Conservation (phyloP, 2,113 vertebrate species). For the Oryzias melastigma region DNA sequence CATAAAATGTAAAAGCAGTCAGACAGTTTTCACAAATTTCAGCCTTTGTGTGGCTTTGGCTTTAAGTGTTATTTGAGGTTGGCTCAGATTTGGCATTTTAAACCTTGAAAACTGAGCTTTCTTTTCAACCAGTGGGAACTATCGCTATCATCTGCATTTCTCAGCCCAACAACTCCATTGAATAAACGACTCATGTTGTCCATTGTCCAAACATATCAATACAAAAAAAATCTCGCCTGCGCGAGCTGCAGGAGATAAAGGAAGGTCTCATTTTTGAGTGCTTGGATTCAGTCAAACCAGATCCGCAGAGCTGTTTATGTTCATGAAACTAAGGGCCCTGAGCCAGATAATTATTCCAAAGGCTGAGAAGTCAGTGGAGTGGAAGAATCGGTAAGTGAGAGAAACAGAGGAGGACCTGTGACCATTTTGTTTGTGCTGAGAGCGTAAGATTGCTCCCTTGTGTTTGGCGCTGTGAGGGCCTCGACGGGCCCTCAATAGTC, state of each 20-base stretch:
- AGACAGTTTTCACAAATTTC: too few species aligned
- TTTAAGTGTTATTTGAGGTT: too few species aligned
- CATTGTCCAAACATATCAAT: slow-evolving; percentile 14
- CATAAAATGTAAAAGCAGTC: too few species aligned
- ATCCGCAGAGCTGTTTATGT: slow-evolving; percentile 73
- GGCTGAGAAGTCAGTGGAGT: slow-evolving; percentile 82
- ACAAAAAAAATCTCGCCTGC: slow-evolving; percentile 27
- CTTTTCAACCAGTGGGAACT: slow-evolving; percentile 67
- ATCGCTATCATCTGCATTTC: slow-evolving; percentile 58
- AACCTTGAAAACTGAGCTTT: slow-evolving; percentile 28
- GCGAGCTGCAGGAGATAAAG: slow-evolving; percentile 19
- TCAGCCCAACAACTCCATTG: slow-evolving; percentile 34
- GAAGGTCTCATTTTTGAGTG: slow-evolving; percentile 24
- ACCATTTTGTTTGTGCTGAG: slow-evolving; percentile 85
- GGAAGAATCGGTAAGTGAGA: slow-evolving; percentile 81
- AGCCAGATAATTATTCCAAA: slow-evolving; percentile 84
- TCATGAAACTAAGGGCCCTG: slow-evolving; percentile 77
- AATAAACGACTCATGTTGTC: slow-evolving; percentile 5
- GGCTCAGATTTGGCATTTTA: too few species aligned
- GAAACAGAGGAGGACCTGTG: slow-evolving; percentile 76
- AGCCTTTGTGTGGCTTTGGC: too few species aligned
- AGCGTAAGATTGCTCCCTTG: slow-evolving; percentile 79
- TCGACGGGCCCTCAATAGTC: slow-evolving; percentile 52
- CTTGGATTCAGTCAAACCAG: slow-evolving; percentile 17
- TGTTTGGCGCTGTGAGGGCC: slow-evolving; percentile 61